Evolutionary conservation across 2,888 invertebrate species (phyloP).

Genomic region (Agrotis ipsilon): DNA sequence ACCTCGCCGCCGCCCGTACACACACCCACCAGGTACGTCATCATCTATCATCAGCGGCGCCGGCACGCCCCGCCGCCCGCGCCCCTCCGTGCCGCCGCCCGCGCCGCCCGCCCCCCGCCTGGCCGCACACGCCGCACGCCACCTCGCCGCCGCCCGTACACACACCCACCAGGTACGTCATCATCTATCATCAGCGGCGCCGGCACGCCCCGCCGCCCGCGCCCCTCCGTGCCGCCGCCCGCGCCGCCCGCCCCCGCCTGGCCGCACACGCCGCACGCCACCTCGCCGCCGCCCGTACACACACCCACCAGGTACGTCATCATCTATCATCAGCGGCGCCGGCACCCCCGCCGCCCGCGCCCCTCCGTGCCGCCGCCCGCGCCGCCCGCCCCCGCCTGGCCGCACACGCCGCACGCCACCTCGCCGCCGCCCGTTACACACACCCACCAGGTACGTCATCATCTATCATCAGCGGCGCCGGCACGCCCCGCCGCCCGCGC

Average conservation of each 20-base stretch:
- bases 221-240: slow-evolving; percentile 85
- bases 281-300: slow-evolving; percentile 68
- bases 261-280: slow-evolving; percentile 81
- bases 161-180: slow-evolving; percentile 15
- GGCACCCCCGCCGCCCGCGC: slow-evolving; percentile 65
- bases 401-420: too few relatives aligned
- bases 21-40: slow-evolving; percentile 14
- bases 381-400: too few relatives aligned
- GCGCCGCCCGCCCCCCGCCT: slow-evolving; percentile 93
- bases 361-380: slow-evolving; percentile 13
- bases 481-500: too few relatives aligned
- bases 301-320: slow-evolving; percentile 14
- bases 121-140: slow-evolving; percentile 81
- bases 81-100: slow-evolving; percentile 13
- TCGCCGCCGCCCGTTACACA: too few relatives aligned
- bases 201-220: slow-evolving; percentile 73
- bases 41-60: slow-evolving; percentile 36
- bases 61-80: slow-evolving; percentile 67
- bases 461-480: too few relatives aligned
- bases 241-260: slow-evolving; percentile 92
- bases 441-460: too few relatives aligned
- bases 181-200: slow-evolving; percentile 42
- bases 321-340: slow-evolving; percentile 46
- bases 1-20: slow-evolving; percentile 68
- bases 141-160: slow-evolving; percentile 68